Conservation (phyloP, 1,140 invertebrate species). For the Drosophila lacteicornis region DNA sequence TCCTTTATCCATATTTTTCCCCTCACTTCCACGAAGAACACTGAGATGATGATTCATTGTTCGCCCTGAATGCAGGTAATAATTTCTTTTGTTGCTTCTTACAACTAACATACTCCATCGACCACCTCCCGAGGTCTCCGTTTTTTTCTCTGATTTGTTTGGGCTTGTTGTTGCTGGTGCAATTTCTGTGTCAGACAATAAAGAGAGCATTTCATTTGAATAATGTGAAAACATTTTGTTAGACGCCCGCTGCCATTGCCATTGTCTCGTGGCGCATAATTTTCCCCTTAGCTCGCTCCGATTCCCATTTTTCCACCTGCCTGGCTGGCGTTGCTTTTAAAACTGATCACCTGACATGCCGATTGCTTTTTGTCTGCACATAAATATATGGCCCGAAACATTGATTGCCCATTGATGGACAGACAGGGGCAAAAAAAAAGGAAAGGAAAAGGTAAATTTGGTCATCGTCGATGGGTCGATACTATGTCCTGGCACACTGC, state of each 20-base stretch:
- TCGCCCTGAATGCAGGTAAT: constrained; percentile 56
- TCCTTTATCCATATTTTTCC: background rate
- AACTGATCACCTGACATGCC: constrained; percentile 40
- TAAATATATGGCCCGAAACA: constrained; percentile 20
- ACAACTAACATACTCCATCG: background rate
- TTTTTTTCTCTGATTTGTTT: constrained; percentile 15
- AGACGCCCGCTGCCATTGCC: constrained; percentile 30
- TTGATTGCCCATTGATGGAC: constrained; percentile 64
- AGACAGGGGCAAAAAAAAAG: background rate
- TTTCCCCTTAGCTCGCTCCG: background rate
- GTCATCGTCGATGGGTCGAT: constrained; percentile 13
- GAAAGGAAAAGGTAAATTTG: constrained; percentile 13
- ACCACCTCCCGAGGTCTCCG: background rate
- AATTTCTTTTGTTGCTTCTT: constrained; percentile 17
- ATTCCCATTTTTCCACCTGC: too few species aligned
- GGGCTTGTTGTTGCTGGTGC: constrained; percentile 40
- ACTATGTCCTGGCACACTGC: too few species aligned
- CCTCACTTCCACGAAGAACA: background rate
- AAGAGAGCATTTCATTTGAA: constrained; percentile 79
- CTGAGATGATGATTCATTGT: constrained; percentile 59
- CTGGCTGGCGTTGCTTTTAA: constrained; percentile 11
- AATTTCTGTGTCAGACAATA: constrained; percentile 57
- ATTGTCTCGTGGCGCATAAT: constrained; percentile 30
- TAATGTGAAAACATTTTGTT: constrained; percentile 77
- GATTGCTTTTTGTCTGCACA: constrained; percentile 38